These are phyloP conservation scores for Arctopsyche grandis DNA, from an alignment of 1,140 invertebrate genomes.

Conservation along the genomic window DNA sequence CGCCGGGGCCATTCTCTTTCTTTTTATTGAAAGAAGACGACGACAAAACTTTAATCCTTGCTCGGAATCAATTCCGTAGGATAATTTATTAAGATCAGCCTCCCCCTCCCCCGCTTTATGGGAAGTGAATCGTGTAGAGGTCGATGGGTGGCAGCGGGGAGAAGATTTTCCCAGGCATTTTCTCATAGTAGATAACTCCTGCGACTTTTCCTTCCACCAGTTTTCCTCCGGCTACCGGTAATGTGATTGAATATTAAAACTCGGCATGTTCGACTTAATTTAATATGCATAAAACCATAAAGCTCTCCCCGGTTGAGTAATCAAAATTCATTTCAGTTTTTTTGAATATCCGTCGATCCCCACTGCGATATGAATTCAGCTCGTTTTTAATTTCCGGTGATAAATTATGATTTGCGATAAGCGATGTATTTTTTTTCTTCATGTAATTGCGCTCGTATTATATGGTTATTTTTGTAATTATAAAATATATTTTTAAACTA, in stretches of 20 bases:
- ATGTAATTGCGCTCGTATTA: neutral
- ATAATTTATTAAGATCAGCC: conserved; percentile 30
- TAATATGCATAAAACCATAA: conserved; percentile 26
- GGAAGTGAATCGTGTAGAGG: neutral
- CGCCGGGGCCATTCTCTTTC: no score
- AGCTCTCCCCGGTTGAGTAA: neutral
- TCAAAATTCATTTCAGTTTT: conserved; percentile 12
- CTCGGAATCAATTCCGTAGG: conserved; percentile 30
- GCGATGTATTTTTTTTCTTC: neutral
- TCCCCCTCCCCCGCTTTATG: no score
- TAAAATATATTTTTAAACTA: no score
- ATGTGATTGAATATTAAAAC: conserved; percentile 31
- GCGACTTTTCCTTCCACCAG: conserved; percentile 3
- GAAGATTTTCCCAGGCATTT: neutral
- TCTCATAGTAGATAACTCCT: neutral
- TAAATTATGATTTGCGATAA: conserved; percentile 1
- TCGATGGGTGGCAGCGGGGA: neutral
- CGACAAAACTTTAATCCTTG: conserved; percentile 36
- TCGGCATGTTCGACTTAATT: neutral
- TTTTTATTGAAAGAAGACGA: neutral
- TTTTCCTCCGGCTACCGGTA: conserved; percentile 15
- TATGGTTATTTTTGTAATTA: no score
- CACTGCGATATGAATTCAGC: no score
- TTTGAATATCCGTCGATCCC: no score
- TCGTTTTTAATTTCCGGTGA: neutral